These are phyloP conservation scores for Siniperca undulata DNA, from an alignment of 2,797 vertebrate genomes.

Conservation along the genomic window DNA sequence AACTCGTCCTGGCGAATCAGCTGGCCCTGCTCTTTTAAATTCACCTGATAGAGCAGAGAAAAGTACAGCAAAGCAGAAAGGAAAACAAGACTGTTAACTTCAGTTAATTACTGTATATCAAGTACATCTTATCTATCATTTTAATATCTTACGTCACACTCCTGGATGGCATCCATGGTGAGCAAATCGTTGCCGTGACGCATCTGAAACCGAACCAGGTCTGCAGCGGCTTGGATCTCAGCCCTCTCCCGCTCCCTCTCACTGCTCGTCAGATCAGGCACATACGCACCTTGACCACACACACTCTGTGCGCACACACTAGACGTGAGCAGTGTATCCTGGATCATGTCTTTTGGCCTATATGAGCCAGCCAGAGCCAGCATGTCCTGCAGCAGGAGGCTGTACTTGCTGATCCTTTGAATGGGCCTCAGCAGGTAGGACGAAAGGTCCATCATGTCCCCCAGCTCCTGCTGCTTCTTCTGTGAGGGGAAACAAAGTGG, in stretches of 20 bases:
- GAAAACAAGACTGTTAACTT: not conserved
- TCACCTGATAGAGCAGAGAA: slow-evolving; percentile 76
- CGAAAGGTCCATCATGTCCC: slow-evolving; percentile 89
- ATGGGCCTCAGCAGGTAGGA: slow-evolving; percentile 84
- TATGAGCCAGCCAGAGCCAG: slow-evolving; percentile 69
- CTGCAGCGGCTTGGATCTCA: slow-evolving; percentile 84
- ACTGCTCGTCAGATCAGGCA: slow-evolving; percentile 68
- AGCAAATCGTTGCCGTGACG: slow-evolving; percentile 89
- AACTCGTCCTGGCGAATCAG: slow-evolving; percentile 88
- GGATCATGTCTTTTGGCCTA: slow-evolving; percentile 51
- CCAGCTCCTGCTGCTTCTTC: slow-evolving; percentile 90
- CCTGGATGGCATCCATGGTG: slow-evolving; percentile 89
- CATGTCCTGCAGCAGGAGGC: slow-evolving; percentile 89
- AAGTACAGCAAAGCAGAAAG: not conserved
- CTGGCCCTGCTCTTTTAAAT: slow-evolving; percentile 88
- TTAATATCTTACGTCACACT: slow-evolving; percentile 85
- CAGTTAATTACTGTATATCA: not conserved
- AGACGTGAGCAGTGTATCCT: slow-evolving; percentile 36
- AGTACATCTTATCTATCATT: not conserved
- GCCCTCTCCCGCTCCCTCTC: slow-evolving; percentile 81
- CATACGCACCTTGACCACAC: slow-evolving; percentile 20
- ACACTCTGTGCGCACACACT: slow-evolving; percentile 56
- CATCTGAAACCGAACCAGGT: slow-evolving; percentile 89
- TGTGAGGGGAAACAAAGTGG: slow-evolving; percentile 54
- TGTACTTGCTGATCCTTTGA: slow-evolving; percentile 91